Evolutionary conservation across 2,888 invertebrate genomes (phyloP).

Genomic region (Acanthosepion lycidas): DNA sequence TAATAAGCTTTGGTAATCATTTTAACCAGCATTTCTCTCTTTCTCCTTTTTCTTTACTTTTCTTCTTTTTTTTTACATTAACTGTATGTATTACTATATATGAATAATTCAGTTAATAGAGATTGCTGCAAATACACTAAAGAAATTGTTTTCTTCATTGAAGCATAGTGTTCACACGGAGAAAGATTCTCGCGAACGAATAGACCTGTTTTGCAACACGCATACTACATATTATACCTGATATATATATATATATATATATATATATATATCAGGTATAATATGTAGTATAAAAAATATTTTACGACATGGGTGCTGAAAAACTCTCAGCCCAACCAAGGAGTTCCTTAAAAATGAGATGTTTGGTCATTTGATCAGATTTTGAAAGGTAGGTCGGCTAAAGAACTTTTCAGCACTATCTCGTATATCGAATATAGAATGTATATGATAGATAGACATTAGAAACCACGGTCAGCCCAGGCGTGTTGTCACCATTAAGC

Average conservation of each 20-base stretch:
- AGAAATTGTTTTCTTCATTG: not conserved
- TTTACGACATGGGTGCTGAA: not conserved
- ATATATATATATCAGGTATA: too few relatives aligned
- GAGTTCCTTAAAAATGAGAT: too few relatives aligned
- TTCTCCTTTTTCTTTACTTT: too few relatives aligned
- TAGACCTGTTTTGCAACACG: not conserved
- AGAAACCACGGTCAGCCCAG: not conserved
- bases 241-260: constrained; percentile 34
- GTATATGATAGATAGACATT: not conserved
- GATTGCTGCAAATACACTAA: not conserved
- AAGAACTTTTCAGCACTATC: not conserved
- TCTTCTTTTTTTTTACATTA: not conserved
- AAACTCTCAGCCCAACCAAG: not conserved
- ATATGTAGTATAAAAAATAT: not conserved
- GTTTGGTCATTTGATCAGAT: too few relatives aligned
- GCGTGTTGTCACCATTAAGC: not conserved
- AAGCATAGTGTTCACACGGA: not conserved
- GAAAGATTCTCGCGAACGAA: not conserved
- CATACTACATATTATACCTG: not conserved
- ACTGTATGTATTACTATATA: not conserved
- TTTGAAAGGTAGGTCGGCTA: too few relatives aligned
- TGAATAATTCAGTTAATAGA: not conserved
- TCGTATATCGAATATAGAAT: not conserved
- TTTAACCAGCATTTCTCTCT: not conserved
- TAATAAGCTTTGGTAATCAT: not conserved